A percentile compares a stretch with the other conserved stretches of the same genome.
phyloP scores from a whole-genome alignment of 2,113 vertebrate species.

The Blennius ocellaris region DNA sequence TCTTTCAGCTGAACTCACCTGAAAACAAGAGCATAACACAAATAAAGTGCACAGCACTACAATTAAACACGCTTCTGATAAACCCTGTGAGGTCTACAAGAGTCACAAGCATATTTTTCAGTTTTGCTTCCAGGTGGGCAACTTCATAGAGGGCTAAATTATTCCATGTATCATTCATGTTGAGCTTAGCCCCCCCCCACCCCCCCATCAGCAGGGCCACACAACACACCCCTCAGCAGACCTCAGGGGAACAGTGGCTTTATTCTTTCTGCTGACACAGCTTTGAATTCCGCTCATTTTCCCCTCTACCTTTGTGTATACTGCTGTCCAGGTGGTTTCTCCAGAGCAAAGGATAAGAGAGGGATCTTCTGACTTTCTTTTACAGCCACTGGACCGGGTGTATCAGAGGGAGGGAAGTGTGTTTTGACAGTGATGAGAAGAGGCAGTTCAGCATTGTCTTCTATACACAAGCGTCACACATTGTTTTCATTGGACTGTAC shows the following conservation, averaged over 20 bases:
- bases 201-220: neutral
- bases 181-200: neutral
- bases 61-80: neutral
- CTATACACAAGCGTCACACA: neutral
- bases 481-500: neutral
- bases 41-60: neutral
- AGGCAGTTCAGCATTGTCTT: neutral
- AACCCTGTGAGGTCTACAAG: neutral
- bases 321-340: neutral
- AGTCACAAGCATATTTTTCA: neutral
- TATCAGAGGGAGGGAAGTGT: neutral
- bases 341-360: neutral
- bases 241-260: neutral
- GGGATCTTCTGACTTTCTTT: neutral
- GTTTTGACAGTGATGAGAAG: slow-evolving; percentile 12
- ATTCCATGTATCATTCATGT: neutral
- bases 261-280: neutral
- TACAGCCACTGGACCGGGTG: neutral
- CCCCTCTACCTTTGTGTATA: too few species aligned
- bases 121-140: neutral
- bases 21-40: neutral
- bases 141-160: neutral
- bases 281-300: neutral
- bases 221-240: neutral
- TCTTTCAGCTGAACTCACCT: neutral